Percentiles rank a stretch among this genome's conserved stretches.
phyloP scores from a whole-genome alignment of 2,797 vertebrate species.

The Aulostomus chinensis region DNA sequence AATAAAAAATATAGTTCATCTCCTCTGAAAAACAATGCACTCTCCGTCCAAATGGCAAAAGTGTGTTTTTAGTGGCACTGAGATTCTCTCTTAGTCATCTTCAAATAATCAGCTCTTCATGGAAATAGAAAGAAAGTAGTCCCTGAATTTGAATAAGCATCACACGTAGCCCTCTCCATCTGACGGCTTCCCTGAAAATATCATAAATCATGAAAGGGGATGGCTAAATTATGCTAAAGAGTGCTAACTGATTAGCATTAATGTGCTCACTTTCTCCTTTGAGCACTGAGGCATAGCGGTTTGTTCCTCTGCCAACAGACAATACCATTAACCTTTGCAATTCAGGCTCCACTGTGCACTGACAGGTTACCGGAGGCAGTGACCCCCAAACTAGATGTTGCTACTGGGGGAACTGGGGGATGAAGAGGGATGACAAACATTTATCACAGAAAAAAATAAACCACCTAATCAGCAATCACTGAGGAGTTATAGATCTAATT shows the following conservation, averaged over 20 bases:
- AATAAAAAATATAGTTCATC: not conserved
- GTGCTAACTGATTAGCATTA: slow-evolving; percentile 79
- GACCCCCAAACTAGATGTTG: slow-evolving; percentile 93
- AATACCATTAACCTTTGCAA: slow-evolving; percentile 99
- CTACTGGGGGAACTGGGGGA: slow-evolving; percentile 78
- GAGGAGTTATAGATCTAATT: slow-evolving; percentile 92
- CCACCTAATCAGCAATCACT: slow-evolving; percentile 79
- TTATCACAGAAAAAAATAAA: slow-evolving; percentile 77
- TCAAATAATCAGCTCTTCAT: slow-evolving; percentile 28
- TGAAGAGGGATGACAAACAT: slow-evolving; percentile 78
- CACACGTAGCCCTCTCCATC: slow-evolving; percentile 54
- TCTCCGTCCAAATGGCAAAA: not conserved
- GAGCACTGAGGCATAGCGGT: slow-evolving; percentile 61
- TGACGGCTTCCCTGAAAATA: slow-evolving; percentile 62
- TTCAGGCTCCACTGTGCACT: slow-evolving; percentile 86
- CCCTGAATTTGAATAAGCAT: slow-evolving; percentile 64
- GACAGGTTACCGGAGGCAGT: slow-evolving; percentile 86
- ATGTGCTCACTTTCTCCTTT: slow-evolving; percentile 67
- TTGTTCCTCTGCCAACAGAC: slow-evolving; percentile 83
- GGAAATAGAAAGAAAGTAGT: slow-evolving; percentile 23
- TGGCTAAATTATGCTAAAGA: slow-evolving; percentile 80
- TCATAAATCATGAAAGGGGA: slow-evolving; percentile 74
- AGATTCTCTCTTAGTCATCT: slow-evolving; percentile 5
- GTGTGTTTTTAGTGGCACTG: slow-evolving; percentile 1
- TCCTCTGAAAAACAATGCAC: not conserved